A percentile compares a stretch with the other conserved stretches of the same genome.
Evolutionary conservation across 2,113 vertebrate genomes (phyloP).

Genomic region (Corythornis vintsioides): DNA sequence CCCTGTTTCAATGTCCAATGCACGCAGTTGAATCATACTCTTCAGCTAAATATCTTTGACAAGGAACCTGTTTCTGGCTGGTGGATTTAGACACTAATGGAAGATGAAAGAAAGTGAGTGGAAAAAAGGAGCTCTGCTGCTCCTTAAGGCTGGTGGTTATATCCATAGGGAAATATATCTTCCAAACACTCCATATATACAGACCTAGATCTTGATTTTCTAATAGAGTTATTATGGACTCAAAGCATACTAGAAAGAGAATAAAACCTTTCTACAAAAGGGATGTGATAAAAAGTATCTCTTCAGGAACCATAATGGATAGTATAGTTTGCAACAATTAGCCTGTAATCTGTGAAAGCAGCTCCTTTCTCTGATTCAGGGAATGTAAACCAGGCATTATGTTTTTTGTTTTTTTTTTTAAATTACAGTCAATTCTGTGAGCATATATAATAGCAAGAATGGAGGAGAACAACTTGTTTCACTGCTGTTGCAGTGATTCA

Average conservation of each 20-base stretch:
- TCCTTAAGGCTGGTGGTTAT: neutral
- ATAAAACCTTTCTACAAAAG: neutral
- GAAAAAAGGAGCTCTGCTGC: neutral
- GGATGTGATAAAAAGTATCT: neutral
- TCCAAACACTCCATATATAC: neutral
- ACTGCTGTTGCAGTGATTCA: neutral
- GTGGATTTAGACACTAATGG: constrained; percentile 3
- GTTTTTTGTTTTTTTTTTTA: neutral
- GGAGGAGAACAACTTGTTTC: neutral
- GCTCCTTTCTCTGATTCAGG: neutral
- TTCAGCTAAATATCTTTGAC: neutral
- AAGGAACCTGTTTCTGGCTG: neutral
- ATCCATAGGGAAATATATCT: neutral
- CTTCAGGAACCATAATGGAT: neutral
- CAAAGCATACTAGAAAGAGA: neutral
- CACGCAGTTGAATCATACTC: neutral
- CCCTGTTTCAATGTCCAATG: neutral
- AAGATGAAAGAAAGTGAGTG: neutral
- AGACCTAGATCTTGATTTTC: neutral
- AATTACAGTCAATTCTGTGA: neutral
- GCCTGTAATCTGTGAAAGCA: neutral
- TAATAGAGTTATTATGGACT: neutral
- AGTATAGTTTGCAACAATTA: neutral
- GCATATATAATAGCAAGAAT: neutral
- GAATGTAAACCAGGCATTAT: neutral